Conservation (phyloP, 2,797 vertebrate genomes). For the Chaenodraco wilsoni region DNA sequence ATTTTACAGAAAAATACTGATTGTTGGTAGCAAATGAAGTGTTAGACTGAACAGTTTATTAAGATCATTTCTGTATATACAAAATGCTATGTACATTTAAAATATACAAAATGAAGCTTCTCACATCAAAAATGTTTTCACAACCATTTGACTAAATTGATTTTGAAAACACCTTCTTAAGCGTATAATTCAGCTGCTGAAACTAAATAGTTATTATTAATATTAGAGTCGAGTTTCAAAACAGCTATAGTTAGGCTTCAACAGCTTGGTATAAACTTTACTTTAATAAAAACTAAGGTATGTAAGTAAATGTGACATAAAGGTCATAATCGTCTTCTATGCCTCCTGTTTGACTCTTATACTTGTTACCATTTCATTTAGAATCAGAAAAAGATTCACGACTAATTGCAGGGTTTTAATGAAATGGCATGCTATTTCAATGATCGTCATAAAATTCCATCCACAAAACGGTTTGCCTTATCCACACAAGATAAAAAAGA, state of each 20-base stretch:
- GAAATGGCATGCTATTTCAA: not conserved
- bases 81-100: not conserved
- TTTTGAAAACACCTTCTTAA: constrained; percentile 14
- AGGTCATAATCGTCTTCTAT: not conserved
- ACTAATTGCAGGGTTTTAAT: not conserved
- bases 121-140: not conserved
- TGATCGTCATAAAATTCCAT: not conserved
- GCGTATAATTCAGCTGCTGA: constrained; percentile 57
- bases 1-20: constrained; percentile 13
- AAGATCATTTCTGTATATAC: not conserved
- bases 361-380: not conserved
- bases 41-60: not conserved
- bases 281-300: not conserved
- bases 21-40: not conserved
- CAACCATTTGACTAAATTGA: constrained; percentile 1
- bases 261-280: not conserved
- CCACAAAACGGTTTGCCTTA: not conserved
- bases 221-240: constrained; percentile 32
- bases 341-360: constrained; percentile 3
- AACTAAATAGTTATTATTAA: constrained; percentile 47
- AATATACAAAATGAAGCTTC: not conserved
- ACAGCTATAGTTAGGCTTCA: constrained; percentile 20
- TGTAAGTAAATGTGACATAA: not conserved
- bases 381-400: not conserved
- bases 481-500: not conserved